Conservation (phyloP, 1,140 invertebrate species). For the Aphaenogaster ashmeadi region DNA sequence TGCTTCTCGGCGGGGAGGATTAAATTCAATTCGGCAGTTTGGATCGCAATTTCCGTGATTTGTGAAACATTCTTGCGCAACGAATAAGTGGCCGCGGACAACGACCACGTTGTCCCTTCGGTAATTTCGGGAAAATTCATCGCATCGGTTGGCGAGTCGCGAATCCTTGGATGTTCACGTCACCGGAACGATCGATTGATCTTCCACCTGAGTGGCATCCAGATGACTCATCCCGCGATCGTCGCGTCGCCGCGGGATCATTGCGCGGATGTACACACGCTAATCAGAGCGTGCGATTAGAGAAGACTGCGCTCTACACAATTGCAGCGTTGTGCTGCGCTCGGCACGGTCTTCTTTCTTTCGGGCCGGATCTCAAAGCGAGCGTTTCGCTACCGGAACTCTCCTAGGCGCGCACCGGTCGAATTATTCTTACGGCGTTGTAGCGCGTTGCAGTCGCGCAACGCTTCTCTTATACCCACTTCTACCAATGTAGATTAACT, state of each 20-base stretch:
- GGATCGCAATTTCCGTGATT: neutral
- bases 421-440: slow-evolving; percentile 58
- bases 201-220: slow-evolving; percentile 37
- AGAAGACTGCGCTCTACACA: slow-evolving; percentile 56
- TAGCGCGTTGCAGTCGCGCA: neutral
- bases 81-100: neutral
- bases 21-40: slow-evolving; percentile 18
- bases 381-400: slow-evolving; percentile 56
- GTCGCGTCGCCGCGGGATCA: slow-evolving; percentile 48
- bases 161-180: slow-evolving; percentile 9
- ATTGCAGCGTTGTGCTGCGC: slow-evolving; percentile 54
- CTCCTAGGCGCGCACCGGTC: slow-evolving; percentile 44
- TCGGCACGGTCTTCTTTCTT: slow-evolving; percentile 56
- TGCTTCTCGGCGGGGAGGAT: neutral
- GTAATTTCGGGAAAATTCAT: neutral
- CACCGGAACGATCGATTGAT: slow-evolving; percentile 45
- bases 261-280: slow-evolving; percentile 59
- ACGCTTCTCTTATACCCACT: neutral
- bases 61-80: neutral
- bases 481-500: no score
- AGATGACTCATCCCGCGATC: slow-evolving; percentile 49
- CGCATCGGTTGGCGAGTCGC: neutral
- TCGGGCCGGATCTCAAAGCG: slow-evolving; percentile 54
- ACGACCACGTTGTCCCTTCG: neutral
- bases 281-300: slow-evolving; percentile 70